These are phyloP conservation scores for Conopomorpha cramerella DNA, from an alignment of 1,140 invertebrate genomes.

Conservation along the genomic window DNA sequence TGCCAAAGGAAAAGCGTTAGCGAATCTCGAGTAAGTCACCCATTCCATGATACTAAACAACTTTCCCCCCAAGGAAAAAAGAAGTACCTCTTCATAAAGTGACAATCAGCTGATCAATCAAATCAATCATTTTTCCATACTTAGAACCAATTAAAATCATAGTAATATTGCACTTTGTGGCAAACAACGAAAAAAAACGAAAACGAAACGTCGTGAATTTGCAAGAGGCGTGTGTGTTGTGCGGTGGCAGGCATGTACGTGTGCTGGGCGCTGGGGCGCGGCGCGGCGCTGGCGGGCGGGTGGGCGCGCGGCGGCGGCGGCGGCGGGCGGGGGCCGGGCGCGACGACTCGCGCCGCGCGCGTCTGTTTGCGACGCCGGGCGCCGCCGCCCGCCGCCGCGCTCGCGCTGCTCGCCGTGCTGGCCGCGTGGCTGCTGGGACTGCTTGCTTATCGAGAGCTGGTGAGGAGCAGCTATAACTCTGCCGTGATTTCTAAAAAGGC, in stretches of 20 bases:
- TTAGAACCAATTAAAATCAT: no score
- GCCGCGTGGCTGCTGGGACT: constrained; percentile 93
- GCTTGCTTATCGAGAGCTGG: constrained; percentile 87
- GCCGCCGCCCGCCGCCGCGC: constrained; percentile 72
- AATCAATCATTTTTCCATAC: no score
- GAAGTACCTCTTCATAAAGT: not conserved
- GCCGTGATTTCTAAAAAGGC: no score
- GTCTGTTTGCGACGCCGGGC: no score
- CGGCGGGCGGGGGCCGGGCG: constrained; percentile 73
- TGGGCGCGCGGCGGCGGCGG: constrained; percentile 89
- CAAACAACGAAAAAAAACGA: no score
- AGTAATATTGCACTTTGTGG: no score
- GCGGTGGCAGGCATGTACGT: constrained; percentile 75
- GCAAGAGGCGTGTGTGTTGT: no score
- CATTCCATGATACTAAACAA: no score
- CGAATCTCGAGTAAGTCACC: no score
- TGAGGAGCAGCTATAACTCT: constrained; percentile 56
- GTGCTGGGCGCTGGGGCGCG: constrained; percentile 85
- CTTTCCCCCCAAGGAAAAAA: not conserved
- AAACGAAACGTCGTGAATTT: no score
- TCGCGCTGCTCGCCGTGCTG: constrained; percentile 82
- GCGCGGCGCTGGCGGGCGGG: constrained; percentile 76
- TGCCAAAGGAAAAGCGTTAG: no score
- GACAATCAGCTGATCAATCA: no score
- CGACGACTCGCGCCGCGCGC: constrained; percentile 78